These are phyloP conservation scores for Drosophila mauritiana DNA, from an alignment of 1,140 invertebrate species.

Conservation along the genomic window DNA sequence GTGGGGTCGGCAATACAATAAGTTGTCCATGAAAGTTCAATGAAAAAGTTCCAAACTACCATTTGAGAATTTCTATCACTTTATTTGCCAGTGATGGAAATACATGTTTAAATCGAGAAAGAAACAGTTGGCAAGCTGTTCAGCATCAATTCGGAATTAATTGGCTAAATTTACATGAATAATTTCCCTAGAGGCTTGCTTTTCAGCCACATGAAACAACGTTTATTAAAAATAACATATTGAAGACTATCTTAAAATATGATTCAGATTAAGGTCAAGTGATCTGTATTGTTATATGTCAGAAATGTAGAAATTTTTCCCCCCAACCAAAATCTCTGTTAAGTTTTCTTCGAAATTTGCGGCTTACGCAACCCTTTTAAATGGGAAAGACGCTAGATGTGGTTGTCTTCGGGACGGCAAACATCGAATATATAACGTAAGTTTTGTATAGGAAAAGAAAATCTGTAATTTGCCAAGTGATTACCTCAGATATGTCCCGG, in stretches of 20 bases:
- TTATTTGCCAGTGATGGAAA: neutral
- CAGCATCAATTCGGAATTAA: neutral
- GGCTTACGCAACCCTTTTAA: neutral
- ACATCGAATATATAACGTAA: conserved; percentile 93
- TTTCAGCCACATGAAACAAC: too few relatives aligned
- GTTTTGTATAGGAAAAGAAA: conserved; percentile 37
- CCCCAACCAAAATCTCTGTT: neutral
- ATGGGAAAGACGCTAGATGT: conserved; percentile 79
- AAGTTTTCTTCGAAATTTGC: neutral
- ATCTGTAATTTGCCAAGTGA: neutral
- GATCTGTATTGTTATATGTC: neutral
- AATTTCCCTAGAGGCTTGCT: too few relatives aligned
- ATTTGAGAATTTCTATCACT: conserved; percentile 15
- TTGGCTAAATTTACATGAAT: too few relatives aligned
- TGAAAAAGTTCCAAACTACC: conserved; percentile 25
- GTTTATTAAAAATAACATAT: too few relatives aligned
- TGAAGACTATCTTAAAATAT: too few relatives aligned
- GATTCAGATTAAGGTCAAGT: neutral
- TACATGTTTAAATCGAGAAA: neutral
- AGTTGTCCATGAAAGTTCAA: conserved; percentile 39
- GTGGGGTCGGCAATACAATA: conserved; percentile 5
- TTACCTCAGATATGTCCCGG: conserved; percentile 90
- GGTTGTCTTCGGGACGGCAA: conserved; percentile 92
- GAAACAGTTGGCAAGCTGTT: neutral
- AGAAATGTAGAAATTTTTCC: neutral